Base-by-base conservation (phyloP, 2,113 vertebrate genomes). In the Dasyprocta punctata region DNA sequence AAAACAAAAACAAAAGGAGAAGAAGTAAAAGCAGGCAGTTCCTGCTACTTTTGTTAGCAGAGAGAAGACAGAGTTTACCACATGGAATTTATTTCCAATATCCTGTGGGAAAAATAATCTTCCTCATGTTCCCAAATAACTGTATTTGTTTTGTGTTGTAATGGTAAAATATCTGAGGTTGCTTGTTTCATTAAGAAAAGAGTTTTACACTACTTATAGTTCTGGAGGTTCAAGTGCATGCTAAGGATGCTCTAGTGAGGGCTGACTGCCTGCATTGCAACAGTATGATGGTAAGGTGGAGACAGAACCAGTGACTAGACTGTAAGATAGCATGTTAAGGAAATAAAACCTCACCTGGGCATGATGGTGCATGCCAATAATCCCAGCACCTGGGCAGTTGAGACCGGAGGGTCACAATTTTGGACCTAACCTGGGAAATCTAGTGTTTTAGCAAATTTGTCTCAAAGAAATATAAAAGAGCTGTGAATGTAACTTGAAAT, bases 261-360 rank as follows among this genome's bases (percentile, higher is more conserved):
- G 2, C 26, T 36, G 0, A 28, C 33, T 13, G 7, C 3, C 8
- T 86, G 14, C 9, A 12, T 36, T 5, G 17, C 22, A n/a, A 20
- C 6, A 47, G 12, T 6, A 69, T 47, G 10, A 9, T n/a, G 20
- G 22, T 36, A 33, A 56, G 81, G 54, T 58, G 11, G 14, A 71
- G 67, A 47, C 10, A 20, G 13, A 44, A 67, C 47, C 26, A 63
- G 44, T 17, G 22, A 41, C 13, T 56, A 65, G 49, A 41, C 54
- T 28, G 38, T n/a, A 54, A 71, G 30, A 20, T 75, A 54, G 30
- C 19, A 54, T 20, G 33, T 4, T 84, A 26, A 92, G 13, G 30
- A 47, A 75, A 75, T 20, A 47, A 44, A 47, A 44, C 10, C 41
- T 73, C 69, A 41, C 8, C 17, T 4, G 7, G 69, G 36, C 69